Conservation (phyloP, 1,140 invertebrate species). For the Elymnias hypermnestra region DNA sequence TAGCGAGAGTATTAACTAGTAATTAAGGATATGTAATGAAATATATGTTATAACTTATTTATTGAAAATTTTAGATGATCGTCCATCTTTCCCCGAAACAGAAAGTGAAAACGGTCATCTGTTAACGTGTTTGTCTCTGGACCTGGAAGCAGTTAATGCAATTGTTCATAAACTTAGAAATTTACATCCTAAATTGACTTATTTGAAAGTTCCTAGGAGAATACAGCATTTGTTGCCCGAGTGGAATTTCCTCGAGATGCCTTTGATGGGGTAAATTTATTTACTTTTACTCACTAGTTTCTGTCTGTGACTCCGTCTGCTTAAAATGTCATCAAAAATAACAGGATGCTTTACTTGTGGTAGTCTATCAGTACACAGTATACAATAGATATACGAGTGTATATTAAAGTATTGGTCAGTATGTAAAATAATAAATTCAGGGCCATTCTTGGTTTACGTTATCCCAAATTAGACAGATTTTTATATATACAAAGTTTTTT, state of each 20-base stretch:
- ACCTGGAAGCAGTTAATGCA: conserved; percentile 25
- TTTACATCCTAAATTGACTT: conserved; percentile 20
- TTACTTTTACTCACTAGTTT: neutral
- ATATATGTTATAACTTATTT: neutral
- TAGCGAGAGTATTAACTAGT: too few relatives aligned
- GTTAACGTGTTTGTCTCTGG: conserved; percentile 33
- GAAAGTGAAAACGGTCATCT: conserved; percentile 34
- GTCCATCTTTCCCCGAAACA: conserved; percentile 22
- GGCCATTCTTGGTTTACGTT: too few relatives aligned
- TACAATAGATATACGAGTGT: too few relatives aligned
- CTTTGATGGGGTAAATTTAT: conserved; percentile 5
- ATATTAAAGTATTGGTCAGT: too few relatives aligned
- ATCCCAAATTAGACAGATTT: too few relatives aligned
- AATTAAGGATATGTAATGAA: neutral
- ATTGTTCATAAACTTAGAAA: conserved; percentile 21
- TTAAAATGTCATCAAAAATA: too few relatives aligned
- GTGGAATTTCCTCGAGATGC: conserved; percentile 23
- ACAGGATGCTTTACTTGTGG: too few relatives aligned
- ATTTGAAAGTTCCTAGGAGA: conserved; percentile 23
- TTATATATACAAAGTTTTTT: too few relatives aligned
- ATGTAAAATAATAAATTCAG: too few relatives aligned
- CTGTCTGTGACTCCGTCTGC: too few relatives aligned
- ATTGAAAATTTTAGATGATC: conserved; percentile 19
- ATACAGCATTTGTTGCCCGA: conserved; percentile 25
- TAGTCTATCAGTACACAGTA: too few relatives aligned